Conservation (phyloP, 1,140 invertebrate genomes). For the Ceratina calcarata region DNA sequence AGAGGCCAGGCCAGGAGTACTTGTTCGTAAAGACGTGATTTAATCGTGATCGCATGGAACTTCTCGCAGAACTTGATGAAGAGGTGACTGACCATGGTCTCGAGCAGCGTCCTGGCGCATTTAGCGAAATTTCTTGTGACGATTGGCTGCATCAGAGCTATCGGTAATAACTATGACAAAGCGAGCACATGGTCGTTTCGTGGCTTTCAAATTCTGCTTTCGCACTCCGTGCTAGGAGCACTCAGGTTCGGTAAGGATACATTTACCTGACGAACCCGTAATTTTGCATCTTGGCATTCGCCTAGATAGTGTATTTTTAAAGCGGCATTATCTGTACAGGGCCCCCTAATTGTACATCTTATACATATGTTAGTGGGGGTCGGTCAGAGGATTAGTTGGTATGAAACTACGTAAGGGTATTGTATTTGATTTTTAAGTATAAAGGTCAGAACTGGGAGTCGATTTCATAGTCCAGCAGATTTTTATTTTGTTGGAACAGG, state of each 20-base stretch:
- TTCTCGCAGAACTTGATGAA: neutral
- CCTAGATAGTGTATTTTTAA: constrained; percentile 29
- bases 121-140: constrained; percentile 73
- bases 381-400: constrained; percentile 47
- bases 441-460: constrained; percentile 21
- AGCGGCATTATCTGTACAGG: constrained; percentile 33
- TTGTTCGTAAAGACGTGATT: neutral
- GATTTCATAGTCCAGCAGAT: constrained; percentile 19
- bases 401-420: constrained; percentile 50
- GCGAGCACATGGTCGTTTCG: constrained; percentile 68
- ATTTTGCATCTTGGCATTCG: constrained; percentile 25
- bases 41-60: constrained; percentile 15
- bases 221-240: constrained; percentile 75
- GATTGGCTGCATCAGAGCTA: constrained; percentile 71
- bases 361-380: constrained; percentile 40
- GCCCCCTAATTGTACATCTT: constrained; percentile 49
- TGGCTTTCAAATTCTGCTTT: constrained; percentile 73
- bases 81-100: constrained; percentile 70
- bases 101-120: constrained; percentile 72
- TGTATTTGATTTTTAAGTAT: constrained; percentile 47
- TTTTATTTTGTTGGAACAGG: constrained; percentile 48
- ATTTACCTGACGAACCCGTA: constrained; percentile 1
- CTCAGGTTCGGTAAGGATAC: constrained; percentile 73
- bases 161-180: constrained; percentile 64
- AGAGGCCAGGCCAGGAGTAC: neutral